These are phyloP conservation scores for Phrynocephalus forsythii DNA, from an alignment of 2,797 vertebrate species.

Conservation along the genomic window DNA sequence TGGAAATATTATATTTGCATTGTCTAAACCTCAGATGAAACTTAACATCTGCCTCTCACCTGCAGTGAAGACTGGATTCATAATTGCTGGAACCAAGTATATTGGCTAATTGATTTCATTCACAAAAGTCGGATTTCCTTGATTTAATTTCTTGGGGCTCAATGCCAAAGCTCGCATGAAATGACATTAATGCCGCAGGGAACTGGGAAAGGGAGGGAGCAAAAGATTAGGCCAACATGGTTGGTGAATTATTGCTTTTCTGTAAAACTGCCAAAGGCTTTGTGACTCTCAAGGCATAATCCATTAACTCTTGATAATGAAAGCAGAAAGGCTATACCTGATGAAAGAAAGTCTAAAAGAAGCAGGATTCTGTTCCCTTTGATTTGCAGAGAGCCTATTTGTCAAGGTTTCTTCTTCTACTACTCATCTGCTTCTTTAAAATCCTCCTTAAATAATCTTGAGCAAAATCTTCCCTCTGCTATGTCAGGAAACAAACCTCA, in stretches of 20 bases:
- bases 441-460: background rate
- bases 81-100: slow-evolving; percentile 11
- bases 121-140: slow-evolving; percentile 66
- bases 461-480: background rate
- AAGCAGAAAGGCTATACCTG: slow-evolving; percentile 49
- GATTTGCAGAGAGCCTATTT: background rate
- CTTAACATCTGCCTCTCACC: slow-evolving; percentile 7
- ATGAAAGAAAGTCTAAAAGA: slow-evolving; percentile 1
- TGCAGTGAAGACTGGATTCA: background rate
- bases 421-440: background rate
- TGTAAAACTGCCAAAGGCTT: slow-evolving; percentile 66
- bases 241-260: slow-evolving; percentile 59
- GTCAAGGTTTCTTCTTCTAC: background rate
- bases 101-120: slow-evolving; percentile 65
- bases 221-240: slow-evolving; percentile 53
- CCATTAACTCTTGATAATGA: slow-evolving; percentile 55
- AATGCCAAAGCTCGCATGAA: slow-evolving; percentile 53
- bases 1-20: background rate
- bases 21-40: rapidly evolving
- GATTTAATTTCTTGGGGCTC: slow-evolving; percentile 53
- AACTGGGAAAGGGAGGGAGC: slow-evolving; percentile 2
- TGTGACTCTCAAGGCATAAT: slow-evolving; percentile 53
- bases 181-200: slow-evolving; percentile 64
- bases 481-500: background rate
- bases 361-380: background rate